Evolutionary conservation across 1,140 invertebrate genomes (phyloP), one percentile per base, ranked within the genome.

Genomic region (Alviniconcha marisindica): DNA sequence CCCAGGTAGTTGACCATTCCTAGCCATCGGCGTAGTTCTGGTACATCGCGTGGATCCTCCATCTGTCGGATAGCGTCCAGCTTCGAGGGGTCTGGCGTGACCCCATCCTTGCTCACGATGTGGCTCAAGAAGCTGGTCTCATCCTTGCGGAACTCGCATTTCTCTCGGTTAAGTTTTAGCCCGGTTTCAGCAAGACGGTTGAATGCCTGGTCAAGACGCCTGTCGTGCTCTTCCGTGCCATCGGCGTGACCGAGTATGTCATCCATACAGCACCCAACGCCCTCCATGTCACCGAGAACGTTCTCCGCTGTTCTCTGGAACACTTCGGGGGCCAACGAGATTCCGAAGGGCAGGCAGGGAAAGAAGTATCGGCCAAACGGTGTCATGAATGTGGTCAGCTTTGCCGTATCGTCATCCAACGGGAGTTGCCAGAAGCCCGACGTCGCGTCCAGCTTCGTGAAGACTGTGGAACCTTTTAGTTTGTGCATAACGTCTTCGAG

Each of bases 11-110:
- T 84, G 5, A 86, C 31, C 82, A 82, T 73, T 18, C 83, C 83
- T 10, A 77, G 33, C 38, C 81, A 18, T 31, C 51, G 40, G 38
- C 38, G 15, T 24, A 84, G 40, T 71, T 81, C 80, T 38, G 28
- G 28, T 10, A 78, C 69, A 63, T 85, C 83, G 33, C 36, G 92
- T 15, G 93, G 93, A 56, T 18, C 33, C 18, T 85, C 85, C 60
- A 92, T 88, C 3, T 90, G 78, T 24, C 60, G 51, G 28, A 87
- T 82, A 14, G 84, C 84, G n/a, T n/a, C n/a, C n/a, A n/a, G n/a
- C n/a, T n/a, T n/a, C n/a, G n/a, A n/a, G n/a, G n/a, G n/a, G n/a
- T n/a, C n/a, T n/a, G n/a, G n/a, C 63, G 89, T 90, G 4, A 77
- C 51, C 12, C 81, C 81, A n/a, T 74, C 63, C 18, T 21, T 36